phyloP scores from a whole-genome alignment of 2,113 vertebrate species.

The Sceloporus undulatus region DNA sequence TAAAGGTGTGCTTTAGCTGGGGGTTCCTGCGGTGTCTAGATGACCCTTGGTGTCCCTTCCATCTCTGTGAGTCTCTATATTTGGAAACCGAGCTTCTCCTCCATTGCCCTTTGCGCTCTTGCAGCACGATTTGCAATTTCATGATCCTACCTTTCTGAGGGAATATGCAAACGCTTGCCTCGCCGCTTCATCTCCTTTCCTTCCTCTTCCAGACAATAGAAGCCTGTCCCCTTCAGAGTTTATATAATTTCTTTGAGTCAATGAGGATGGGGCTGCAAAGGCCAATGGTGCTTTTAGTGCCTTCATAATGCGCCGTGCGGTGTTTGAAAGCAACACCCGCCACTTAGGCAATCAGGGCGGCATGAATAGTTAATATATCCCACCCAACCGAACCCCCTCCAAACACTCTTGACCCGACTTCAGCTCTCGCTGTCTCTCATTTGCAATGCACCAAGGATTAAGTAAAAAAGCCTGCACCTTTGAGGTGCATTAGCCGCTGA shows the following conservation, averaged over 20 bases:
- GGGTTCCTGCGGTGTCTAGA: neutral
- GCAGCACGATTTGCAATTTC: neutral
- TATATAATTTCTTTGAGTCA: neutral
- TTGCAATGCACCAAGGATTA: slow-evolving; percentile 3
- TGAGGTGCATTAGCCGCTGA: neutral
- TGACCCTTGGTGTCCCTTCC: neutral
- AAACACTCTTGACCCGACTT: neutral
- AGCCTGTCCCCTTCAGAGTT: neutral
- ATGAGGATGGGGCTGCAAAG: neutral
- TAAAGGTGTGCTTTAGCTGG: neutral
- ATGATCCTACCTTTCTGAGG: neutral
- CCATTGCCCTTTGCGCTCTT: neutral
- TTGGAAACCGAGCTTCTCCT: no score
- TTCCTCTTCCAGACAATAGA: neutral
- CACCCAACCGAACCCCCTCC: neutral
- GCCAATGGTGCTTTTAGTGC: neutral
- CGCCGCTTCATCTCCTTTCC: neutral
- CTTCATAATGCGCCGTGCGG: accelerated
- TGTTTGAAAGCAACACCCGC: neutral
- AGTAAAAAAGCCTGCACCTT: neutral
- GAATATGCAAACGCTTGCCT: accelerated
- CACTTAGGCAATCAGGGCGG: neutral
- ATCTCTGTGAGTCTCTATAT: neutral
- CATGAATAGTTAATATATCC: neutral
- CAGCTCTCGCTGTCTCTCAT: neutral